Conservation (phyloP, 2,797 vertebrate genomes). For the Clarias laeviceps region DNA sequence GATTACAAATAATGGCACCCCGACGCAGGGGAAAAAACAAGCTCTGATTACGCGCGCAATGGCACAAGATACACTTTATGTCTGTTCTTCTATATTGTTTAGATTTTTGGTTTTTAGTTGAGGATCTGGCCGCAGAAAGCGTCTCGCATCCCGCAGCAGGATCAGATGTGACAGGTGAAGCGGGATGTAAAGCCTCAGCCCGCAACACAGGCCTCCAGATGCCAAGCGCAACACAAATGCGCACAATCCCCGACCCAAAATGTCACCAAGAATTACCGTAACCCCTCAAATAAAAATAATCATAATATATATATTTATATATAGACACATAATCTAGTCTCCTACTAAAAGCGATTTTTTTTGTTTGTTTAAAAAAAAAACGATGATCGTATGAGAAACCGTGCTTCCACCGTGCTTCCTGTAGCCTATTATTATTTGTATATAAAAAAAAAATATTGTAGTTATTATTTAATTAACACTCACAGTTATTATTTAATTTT, state of each 20-base stretch:
- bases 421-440: background rate
- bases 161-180: constrained; percentile 76
- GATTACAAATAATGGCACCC: constrained; percentile 29
- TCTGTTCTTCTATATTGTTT: background rate
- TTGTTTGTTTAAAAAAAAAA: background rate
- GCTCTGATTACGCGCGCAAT: background rate
- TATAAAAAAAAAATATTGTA: background rate
- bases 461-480: background rate
- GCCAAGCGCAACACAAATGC: constrained; percentile 34
- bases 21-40: background rate
- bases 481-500: no score
- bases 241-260: constrained; percentile 47
- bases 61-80: background rate
- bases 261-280: constrained; percentile 35
- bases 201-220: constrained; percentile 38
- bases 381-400: background rate
- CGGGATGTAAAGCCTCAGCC: constrained; percentile 29
- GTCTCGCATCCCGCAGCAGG: constrained; percentile 57
- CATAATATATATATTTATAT: background rate
- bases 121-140: constrained; percentile 58
- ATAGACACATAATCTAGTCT: background rate
- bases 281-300: background rate
- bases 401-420: background rate
- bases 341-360: background rate
- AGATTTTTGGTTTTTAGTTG: constrained; percentile 38